Conservation (phyloP, 2,797 vertebrate genomes). For the Leucoraja ocellata region DNA sequence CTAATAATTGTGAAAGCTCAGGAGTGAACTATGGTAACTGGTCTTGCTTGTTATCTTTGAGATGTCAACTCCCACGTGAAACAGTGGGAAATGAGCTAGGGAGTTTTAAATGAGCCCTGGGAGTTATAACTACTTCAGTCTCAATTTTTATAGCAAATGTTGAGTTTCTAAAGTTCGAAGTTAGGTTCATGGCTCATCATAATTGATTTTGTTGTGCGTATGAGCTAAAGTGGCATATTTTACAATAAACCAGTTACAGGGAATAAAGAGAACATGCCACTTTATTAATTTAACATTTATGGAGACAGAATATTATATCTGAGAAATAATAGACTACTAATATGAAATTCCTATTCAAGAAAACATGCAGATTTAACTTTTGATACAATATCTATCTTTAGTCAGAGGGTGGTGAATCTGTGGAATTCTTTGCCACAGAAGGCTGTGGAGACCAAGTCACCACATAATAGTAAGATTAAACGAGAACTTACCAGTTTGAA, state of each 20-base stretch:
- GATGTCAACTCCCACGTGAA: not conserved
- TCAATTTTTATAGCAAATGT: not conserved
- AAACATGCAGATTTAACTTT: not conserved
- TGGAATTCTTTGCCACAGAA: too few relatives aligned
- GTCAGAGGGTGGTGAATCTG: too few relatives aligned
- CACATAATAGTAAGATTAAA: too few relatives aligned
- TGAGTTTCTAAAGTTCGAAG: not conserved
- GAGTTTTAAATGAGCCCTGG: not conserved
- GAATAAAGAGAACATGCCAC: not conserved
- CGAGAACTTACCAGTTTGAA: too few relatives aligned
- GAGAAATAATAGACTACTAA: not conserved
- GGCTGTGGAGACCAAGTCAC: too few relatives aligned
- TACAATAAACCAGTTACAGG: not conserved
- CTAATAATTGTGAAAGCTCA: not conserved
- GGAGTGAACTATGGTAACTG: not conserved
- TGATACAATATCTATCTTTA: not conserved
- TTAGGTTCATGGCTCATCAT: not conserved
- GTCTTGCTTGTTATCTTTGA: not conserved
- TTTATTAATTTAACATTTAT: not conserved
- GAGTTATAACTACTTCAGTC: not conserved
- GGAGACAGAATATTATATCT: not conserved
- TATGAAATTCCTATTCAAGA: not conserved
- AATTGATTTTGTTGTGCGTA: not conserved
- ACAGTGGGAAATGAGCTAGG: not conserved
- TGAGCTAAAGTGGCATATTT: not conserved